Percentiles rank a stretch among this genome's conserved stretches.
phyloP scores from a whole-genome alignment of 2,888 invertebrate genomes.

The Schrankia costaestrigalis region DNA sequence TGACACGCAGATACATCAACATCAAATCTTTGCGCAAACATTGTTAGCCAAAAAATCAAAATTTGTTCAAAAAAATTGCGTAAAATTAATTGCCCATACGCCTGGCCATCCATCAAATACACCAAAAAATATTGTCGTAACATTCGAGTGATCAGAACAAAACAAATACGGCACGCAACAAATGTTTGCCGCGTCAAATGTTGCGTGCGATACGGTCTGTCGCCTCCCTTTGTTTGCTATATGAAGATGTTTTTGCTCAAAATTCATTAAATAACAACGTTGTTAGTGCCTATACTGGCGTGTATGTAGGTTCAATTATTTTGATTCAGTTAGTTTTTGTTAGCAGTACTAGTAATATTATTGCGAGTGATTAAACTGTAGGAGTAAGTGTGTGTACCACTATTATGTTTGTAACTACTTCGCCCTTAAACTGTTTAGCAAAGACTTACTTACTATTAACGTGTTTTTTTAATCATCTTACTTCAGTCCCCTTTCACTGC shows the following conservation, averaged over 20 bases:
- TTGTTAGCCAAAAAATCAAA: not conserved
- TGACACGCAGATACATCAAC: not conserved
- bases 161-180: constrained; percentile 24
- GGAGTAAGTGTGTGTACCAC: too few species aligned
- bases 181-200: constrained; percentile 29
- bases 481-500: too few species aligned
- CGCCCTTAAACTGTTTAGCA: too few species aligned
- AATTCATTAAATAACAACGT: constrained; percentile 22
- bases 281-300: not conserved
- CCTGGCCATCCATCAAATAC: constrained; percentile 17
- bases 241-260: constrained; percentile 27
- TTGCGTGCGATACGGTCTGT: constrained; percentile 28
- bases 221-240: constrained; percentile 24
- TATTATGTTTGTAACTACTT: too few species aligned
- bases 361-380: too few species aligned
- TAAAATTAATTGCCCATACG: constrained; percentile 1
- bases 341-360: too few species aligned
- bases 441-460: too few species aligned
- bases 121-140: constrained; percentile 11
- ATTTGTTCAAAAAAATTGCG: not conserved
- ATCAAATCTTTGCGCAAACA: too few species aligned
- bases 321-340: too few species aligned
- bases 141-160: constrained; percentile 25
- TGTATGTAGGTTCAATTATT: too few species aligned
- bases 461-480: too few species aligned